A percentile compares a stretch with the other conserved stretches of the same genome.
Conservation (phyloP, 2,888 invertebrate species). For the Lamellibrachia columna region DNA sequence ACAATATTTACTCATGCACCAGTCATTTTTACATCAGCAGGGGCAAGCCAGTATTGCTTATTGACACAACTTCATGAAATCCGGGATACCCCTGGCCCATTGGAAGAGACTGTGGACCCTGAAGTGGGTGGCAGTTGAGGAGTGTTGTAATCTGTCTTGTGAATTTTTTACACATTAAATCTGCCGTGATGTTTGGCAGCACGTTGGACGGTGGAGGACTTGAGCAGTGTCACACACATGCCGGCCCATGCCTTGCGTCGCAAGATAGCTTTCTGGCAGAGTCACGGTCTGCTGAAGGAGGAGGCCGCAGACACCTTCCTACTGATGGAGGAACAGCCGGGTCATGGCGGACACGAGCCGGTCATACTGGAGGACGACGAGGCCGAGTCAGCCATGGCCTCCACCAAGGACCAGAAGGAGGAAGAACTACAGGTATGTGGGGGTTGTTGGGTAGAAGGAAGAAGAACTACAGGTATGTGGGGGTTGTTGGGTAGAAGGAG, state of each 20-base stretch:
- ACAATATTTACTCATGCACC: background rate
- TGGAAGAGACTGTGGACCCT: background rate
- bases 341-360: slow-evolving; percentile 31
- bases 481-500: too few relatives aligned
- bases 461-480: too few relatives aligned
- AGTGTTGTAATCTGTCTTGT: background rate
- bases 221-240: slow-evolving; percentile 86
- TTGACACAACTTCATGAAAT: background rate
- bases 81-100: background rate
- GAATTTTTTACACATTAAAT: background rate
- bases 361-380: slow-evolving; percentile 85
- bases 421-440: slow-evolving; percentile 66
- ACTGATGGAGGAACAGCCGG: slow-evolving; percentile 63
- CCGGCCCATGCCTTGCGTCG: slow-evolving; percentile 84
- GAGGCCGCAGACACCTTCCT: slow-evolving; percentile 77
- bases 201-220: slow-evolving; percentile 86
- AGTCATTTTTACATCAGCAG: background rate
- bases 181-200: slow-evolving; percentile 65
- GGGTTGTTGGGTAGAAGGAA: too few relatives aligned
- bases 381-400: slow-evolving; percentile 92
- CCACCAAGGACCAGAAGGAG: slow-evolving; percentile 91
- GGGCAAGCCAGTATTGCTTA: background rate
- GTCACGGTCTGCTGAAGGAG: slow-evolving; percentile 87
- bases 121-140: background rate
- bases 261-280: slow-evolving; percentile 92